Evolutionary conservation across 2,113 vertebrate genomes (phyloP).

Genomic region (Muntiacus muntjak): DNA sequence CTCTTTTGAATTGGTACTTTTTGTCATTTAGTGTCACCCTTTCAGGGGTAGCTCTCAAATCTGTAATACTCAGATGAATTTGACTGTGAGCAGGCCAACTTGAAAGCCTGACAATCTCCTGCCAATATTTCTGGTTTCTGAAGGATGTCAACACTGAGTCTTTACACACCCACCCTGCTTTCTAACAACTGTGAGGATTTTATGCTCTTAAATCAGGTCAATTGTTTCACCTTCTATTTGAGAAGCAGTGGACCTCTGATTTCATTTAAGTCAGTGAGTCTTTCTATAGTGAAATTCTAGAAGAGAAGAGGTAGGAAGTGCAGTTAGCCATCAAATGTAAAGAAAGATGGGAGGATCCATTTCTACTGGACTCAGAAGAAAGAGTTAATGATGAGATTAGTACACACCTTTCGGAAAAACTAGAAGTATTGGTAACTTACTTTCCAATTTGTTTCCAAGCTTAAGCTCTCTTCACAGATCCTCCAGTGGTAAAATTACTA

Average conservation of each 20-base stretch:
- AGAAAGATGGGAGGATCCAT: not conserved
- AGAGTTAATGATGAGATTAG: not conserved
- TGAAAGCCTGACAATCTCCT: not conserved
- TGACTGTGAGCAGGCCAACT: not conserved
- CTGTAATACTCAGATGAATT: not conserved
- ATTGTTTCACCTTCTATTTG: not conserved
- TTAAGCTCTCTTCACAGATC: not conserved
- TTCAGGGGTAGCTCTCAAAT: not conserved
- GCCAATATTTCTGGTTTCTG: constrained; percentile 20
- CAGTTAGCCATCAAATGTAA: not conserved
- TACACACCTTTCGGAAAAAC: not conserved
- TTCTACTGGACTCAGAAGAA: not conserved
- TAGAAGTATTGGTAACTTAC: not conserved
- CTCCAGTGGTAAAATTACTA: too few species aligned
- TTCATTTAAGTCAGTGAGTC: not conserved
- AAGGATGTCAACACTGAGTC: not conserved
- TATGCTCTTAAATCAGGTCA: accelerated
- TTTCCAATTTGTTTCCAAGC: not conserved
- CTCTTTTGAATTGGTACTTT: not conserved
- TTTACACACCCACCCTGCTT: not conserved
- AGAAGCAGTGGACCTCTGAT: not conserved
- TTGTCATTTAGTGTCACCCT: not conserved
- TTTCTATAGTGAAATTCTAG: not conserved
- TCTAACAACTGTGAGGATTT: not conserved
- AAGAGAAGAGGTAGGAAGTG: not conserved